These are phyloP conservation scores for Anoura caudifer DNA, from an alignment of 2,113 vertebrate genomes.

Conservation along the genomic window DNA sequence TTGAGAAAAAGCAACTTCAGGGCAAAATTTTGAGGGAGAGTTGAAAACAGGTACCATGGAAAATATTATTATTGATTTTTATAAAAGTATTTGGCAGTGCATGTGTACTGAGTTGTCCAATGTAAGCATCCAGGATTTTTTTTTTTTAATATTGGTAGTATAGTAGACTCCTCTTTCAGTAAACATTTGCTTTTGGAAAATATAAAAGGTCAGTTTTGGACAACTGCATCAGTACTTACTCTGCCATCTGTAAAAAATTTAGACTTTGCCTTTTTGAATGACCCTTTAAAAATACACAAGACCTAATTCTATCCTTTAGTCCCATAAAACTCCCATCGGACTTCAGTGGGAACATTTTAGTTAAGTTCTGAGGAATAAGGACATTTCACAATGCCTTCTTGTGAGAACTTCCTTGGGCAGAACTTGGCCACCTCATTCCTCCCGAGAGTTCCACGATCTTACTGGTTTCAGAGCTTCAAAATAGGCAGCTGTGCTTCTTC, in stretches of 20 bases:
- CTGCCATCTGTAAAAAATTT: conserved; percentile 64
- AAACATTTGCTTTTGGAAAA: conserved; percentile 63
- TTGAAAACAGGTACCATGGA: conserved; percentile 59
- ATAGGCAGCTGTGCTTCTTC: neutral
- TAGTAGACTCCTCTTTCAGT: conserved; percentile 45
- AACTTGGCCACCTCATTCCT: neutral
- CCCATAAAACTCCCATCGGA: conserved; percentile 53
- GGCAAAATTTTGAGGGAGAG: neutral
- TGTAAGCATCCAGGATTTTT: conserved; percentile 31
- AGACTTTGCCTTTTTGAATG: conserved; percentile 64
- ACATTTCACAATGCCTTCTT: conserved; percentile 33
- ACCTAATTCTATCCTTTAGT: conserved; percentile 46
- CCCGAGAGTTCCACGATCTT: neutral
- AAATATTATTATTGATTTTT: conserved; percentile 64
- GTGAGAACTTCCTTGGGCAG: conserved; percentile 48
- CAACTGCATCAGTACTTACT: conserved; percentile 10
- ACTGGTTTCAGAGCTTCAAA: neutral
- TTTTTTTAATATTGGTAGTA: conserved; percentile 9
- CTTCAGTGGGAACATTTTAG: conserved; percentile 53
- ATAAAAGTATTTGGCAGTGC: conserved; percentile 48
- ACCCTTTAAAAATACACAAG: conserved; percentile 68
- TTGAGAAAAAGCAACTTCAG: conserved; percentile 42
- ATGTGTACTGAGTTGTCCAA: conserved; percentile 22
- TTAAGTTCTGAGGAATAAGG: conserved; percentile 45
- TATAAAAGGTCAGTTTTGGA: conserved; percentile 63